phyloP scores from a whole-genome alignment of 2,888 invertebrate genomes.

The Eupithecia centaureata region DNA sequence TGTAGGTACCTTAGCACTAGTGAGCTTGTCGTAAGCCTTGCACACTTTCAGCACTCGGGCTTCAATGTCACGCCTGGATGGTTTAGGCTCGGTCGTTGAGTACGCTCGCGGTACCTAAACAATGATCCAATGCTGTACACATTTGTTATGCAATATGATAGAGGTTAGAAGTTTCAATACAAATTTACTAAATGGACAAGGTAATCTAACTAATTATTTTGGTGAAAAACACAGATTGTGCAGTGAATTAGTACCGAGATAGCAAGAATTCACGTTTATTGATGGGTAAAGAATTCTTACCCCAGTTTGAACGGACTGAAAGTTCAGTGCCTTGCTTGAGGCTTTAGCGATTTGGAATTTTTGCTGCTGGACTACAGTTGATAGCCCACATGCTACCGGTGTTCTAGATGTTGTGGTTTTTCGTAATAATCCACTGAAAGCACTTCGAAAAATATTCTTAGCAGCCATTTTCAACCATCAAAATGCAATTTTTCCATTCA shows the following conservation, averaged over 20 bases:
- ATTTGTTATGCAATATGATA: slow-evolving; percentile 80
- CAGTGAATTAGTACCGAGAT: neutral
- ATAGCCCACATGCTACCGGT: slow-evolving; percentile 75
- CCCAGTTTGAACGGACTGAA: slow-evolving; percentile 64
- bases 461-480: slow-evolving; percentile 77
- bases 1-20: slow-evolving; percentile 90
- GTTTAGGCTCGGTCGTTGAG: slow-evolving; percentile 74
- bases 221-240: neutral
- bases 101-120: slow-evolving; percentile 76
- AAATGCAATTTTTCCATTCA: slow-evolving; percentile 40
- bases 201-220: neutral
- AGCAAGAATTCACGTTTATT: slow-evolving; percentile 50
- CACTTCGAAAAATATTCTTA: slow-evolving; percentile 75
- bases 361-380: slow-evolving; percentile 71
- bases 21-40: slow-evolving; percentile 94
- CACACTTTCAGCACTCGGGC: slow-evolving; percentile 94
- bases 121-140: slow-evolving; percentile 69
- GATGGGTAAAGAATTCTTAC: slow-evolving; percentile 61
- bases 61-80: slow-evolving; percentile 86
- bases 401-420: slow-evolving; percentile 69
- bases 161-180: slow-evolving; percentile 67
- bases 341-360: slow-evolving; percentile 67
- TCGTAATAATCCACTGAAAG: slow-evolving; percentile 75
- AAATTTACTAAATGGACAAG: slow-evolving; percentile 12
- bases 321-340: slow-evolving; percentile 55